Evolutionary conservation across 2,888 invertebrate species (phyloP), one percentile per base, ranked within the genome.

Genomic region (Tipula confusa): DNA sequence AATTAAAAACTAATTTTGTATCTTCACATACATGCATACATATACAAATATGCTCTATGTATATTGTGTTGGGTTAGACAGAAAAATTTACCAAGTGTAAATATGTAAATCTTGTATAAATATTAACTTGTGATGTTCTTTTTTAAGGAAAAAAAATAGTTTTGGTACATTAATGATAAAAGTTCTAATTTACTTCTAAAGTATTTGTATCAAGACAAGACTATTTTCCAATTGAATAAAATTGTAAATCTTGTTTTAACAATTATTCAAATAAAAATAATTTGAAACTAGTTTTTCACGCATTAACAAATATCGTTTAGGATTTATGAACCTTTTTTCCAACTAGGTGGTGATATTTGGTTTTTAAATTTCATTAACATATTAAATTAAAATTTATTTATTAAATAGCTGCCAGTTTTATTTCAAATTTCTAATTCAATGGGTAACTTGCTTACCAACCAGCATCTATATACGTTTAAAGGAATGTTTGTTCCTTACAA

Each of bases 51-150:
- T 33, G 3, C 11, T 33, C 7, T 9, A 11, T 64, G 3, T 9
- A 64, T 15, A 15, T n/a, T 7, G 15, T 43, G 43, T 43, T 64
- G 64, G 64, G 64, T 64, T 24, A 64, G 64, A 7, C 1, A 64
- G 64, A 64, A 64, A 64, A 64, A 24, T 24, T 64, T 64, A 24
- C 24, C 9, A 64, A 64, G 64, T 64, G 64, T 64, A 64, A 64
- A 64, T 64, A 64, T 64, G 64, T 64, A 64, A 64, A 64, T 64
- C 24, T 64, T 64, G 64, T 24, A 64, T 24, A 64, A 64, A 64
- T 64, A 64, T 64, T 24, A 64, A 64, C 24, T 64, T 64, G 9
- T 24, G 64, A 64, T 64, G 64, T 64, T 64, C 64, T 11, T 64
- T 24, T 64, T n/a, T n/a, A n/a, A n/a, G 64, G 64, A 64, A 64